Percentiles rank a stretch among this genome's conserved stretches.
Conservation (phyloP, 2,113 vertebrate species). For the Trichechus manatus region DNA sequence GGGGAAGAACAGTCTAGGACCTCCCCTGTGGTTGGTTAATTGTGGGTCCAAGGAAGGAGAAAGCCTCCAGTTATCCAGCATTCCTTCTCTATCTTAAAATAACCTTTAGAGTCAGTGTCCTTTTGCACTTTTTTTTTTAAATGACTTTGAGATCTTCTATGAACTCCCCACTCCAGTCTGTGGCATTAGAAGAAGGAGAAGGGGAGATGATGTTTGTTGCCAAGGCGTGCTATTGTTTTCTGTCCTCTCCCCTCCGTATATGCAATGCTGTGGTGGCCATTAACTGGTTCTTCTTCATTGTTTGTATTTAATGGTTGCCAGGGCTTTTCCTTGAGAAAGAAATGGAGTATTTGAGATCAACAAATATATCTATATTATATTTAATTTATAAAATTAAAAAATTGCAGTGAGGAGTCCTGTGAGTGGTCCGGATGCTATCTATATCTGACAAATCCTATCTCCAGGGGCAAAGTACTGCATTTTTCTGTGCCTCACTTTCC, state of each 20-base stretch:
- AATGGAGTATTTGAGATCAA: background rate
- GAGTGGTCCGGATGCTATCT: background rate
- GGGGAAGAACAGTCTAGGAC: background rate
- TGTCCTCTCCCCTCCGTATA: background rate
- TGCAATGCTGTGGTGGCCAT: background rate
- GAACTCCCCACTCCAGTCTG: too few relatives aligned
- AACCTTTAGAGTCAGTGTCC: background rate
- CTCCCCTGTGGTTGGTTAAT: background rate
- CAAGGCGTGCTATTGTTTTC: background rate
- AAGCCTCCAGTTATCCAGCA: background rate
- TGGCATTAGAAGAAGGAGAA: background rate
- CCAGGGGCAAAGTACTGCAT: background rate
- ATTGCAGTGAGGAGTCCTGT: background rate
- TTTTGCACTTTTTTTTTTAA: background rate
- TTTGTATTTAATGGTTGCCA: background rate
- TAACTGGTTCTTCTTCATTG: background rate
- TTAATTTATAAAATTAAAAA: background rate
- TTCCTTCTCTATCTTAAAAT: background rate
- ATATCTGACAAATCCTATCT: background rate
- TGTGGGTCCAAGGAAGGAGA: background rate
- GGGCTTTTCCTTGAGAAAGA: background rate
- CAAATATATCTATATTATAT: background rate
- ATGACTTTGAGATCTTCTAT: background rate
- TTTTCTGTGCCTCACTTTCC: background rate
- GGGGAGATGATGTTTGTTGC: background rate